These are phyloP conservation scores for Sinocyclocheilus rhinocerous DNA, from an alignment of 2,113 vertebrate genomes.

Conservation along the genomic window DNA sequence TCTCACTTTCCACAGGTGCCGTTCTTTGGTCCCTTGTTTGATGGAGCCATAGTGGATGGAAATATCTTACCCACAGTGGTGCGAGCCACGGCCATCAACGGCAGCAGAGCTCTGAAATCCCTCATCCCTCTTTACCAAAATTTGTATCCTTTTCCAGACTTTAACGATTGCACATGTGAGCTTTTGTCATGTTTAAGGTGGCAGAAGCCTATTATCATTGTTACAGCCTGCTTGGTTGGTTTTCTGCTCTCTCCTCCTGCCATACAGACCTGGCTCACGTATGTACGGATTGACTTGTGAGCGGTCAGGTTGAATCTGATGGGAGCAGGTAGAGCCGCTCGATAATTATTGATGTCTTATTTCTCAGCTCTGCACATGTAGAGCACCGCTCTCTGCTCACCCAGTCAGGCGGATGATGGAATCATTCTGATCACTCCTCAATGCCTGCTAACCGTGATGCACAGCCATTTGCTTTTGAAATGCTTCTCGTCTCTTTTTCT, in stretches of 20 bases:
- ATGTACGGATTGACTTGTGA: conserved; percentile 17
- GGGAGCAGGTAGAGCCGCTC: conserved; percentile 55
- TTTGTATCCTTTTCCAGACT: conserved; percentile 95
- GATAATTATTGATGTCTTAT: conserved; percentile 68
- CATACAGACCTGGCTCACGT: conserved; percentile 40
- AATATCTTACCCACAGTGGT: conserved; percentile 97
- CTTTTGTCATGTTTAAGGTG: conserved; percentile 5
- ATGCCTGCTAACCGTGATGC: conserved; percentile 33
- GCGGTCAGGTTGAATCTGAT: conserved; percentile 15
- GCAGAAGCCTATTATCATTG: conserved; percentile 46
- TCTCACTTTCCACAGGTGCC: conserved; percentile 80
- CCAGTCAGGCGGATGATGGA: conserved; percentile 56
- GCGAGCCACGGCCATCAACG: conserved; percentile 96
- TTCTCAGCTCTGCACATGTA: conserved; percentile 48
- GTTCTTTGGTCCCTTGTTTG: conserved; percentile 97
- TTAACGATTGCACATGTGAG: neutral
- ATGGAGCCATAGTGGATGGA: conserved; percentile 96
- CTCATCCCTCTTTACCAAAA: conserved; percentile 98
- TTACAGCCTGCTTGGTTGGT: conserved; percentile 49
- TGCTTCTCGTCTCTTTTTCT: conserved; percentile 9
- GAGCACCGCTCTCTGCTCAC: conserved; percentile 53
- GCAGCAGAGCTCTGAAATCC: conserved; percentile 95
- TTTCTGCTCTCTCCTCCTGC: neutral
- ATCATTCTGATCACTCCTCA: conserved; percentile 54
- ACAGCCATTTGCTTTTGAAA: conserved; percentile 53